phyloP scores from a whole-genome alignment of 2,797 vertebrate genomes.

The Rhynchotus rufescens region DNA sequence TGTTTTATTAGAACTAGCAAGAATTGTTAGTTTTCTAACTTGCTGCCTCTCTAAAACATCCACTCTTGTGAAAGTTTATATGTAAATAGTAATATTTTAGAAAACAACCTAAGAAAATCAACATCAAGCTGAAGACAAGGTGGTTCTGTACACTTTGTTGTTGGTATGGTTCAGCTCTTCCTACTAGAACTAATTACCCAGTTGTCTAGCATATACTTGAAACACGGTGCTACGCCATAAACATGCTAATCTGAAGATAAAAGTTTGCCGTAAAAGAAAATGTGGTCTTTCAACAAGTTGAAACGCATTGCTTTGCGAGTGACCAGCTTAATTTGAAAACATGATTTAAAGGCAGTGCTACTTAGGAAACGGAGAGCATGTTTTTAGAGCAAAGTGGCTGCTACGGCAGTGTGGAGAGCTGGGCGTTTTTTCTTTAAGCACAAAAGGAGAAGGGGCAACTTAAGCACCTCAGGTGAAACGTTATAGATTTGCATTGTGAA shows the following conservation, averaged over 20 bases:
- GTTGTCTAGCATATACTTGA: neutral
- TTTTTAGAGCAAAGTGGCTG: neutral
- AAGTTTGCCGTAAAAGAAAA: neutral
- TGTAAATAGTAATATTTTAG: neutral
- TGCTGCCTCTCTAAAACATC: constrained; percentile 14
- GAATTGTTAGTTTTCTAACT: neutral
- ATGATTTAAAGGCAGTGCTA: neutral
- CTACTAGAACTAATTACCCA: neutral
- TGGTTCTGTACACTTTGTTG: neutral
- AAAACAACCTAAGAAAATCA: neutral
- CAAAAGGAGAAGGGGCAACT: neutral
- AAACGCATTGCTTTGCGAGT: neutral
- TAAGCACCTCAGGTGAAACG: neutral
- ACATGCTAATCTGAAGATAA: neutral
- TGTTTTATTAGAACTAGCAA: neutral
- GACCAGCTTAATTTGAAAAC: neutral
- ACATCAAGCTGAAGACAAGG: neutral
- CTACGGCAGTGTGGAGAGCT: neutral
- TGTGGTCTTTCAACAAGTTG: neutral
- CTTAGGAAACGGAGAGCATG: neutral
- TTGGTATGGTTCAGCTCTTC: neutral
- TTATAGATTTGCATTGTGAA: neutral
- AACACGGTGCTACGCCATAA: neutral
- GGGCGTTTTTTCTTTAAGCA: neutral
- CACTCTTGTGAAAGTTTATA: neutral